Evolutionary conservation across 2,888 invertebrate genomes (phyloP).

Genomic region (Plebejus argus): DNA sequence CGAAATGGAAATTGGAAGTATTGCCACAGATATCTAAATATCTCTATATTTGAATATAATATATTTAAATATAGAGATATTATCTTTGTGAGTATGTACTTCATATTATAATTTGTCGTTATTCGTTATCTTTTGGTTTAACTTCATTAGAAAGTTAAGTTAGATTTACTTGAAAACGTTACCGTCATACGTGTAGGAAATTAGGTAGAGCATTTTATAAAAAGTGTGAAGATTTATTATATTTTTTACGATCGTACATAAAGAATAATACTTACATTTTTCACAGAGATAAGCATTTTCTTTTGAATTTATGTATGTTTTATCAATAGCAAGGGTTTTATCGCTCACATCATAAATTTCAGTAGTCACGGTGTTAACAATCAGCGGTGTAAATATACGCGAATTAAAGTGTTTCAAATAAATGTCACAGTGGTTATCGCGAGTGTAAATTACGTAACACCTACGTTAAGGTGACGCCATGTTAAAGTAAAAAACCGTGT

Average conservation of each 20-base stretch:
- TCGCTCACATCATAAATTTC: slow-evolving; percentile 16
- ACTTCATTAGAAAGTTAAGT: too few species aligned
- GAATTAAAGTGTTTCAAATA: slow-evolving; percentile 21
- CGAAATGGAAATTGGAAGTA: too few species aligned
- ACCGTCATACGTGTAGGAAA: not conserved
- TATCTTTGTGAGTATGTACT: too few species aligned
- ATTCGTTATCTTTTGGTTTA: too few species aligned
- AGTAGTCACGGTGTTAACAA: not conserved
- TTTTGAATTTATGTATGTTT: not conserved
- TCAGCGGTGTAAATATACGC: slow-evolving; percentile 8
- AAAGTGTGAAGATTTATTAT: not conserved
- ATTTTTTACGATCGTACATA: not conserved
- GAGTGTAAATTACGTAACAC: not conserved
- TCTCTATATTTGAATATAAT: too few species aligned
- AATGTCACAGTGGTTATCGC: slow-evolving; percentile 10
- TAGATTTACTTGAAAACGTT: too few species aligned
- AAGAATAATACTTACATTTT: not conserved
- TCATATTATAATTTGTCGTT: too few species aligned
- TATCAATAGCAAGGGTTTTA: not conserved
- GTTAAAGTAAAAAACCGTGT: too few species aligned
- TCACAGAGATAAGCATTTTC: not conserved
- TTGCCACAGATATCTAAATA: too few species aligned
- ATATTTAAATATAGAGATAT: too few species aligned
- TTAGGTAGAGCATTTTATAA: not conserved
- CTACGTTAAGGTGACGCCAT: not conserved